These are phyloP conservation scores for Cosmorhoe ocellata DNA, from an alignment of 2,888 invertebrate genomes.

Conservation along the genomic window DNA sequence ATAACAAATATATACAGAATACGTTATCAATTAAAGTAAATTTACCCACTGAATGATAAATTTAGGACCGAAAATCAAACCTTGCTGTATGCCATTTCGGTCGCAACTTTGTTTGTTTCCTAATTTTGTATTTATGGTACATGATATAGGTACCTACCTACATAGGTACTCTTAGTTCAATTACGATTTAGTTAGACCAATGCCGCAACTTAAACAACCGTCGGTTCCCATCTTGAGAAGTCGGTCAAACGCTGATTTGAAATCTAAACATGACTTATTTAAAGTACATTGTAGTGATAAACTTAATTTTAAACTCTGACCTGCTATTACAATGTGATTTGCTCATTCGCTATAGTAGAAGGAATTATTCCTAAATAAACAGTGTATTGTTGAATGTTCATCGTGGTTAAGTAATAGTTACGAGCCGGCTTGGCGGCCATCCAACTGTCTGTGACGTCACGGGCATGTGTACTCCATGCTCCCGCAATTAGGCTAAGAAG, in stretches of 20 bases:
- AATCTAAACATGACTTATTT: not conserved
- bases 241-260: not conserved
- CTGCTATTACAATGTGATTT: not conserved
- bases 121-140: too few relatives aligned
- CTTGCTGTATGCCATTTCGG: not conserved
- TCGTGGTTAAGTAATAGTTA: conserved; percentile 18
- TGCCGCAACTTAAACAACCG: too few relatives aligned
- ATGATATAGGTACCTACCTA: too few relatives aligned
- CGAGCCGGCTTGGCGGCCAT: conserved; percentile 16
- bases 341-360: not conserved
- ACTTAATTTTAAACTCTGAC: too few relatives aligned
- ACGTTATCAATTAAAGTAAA: too few relatives aligned
- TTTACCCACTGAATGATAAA: too few relatives aligned
- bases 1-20: too few relatives aligned
- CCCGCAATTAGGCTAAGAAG: conserved; percentile 28
- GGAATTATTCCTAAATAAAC: conserved; percentile 1
- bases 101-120: not conserved
- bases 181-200: too few relatives aligned
- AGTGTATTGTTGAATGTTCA: conserved; percentile 9
- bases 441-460: conserved; percentile 30
- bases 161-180: too few relatives aligned
- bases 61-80: not conserved
- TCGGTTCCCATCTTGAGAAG: too few relatives aligned
- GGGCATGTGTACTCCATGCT: conserved; percentile 18
- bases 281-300: too few relatives aligned